Evolutionary conservation across 1,140 invertebrate species (phyloP).

Genomic region (Drosophila pseudoobscura): DNA sequence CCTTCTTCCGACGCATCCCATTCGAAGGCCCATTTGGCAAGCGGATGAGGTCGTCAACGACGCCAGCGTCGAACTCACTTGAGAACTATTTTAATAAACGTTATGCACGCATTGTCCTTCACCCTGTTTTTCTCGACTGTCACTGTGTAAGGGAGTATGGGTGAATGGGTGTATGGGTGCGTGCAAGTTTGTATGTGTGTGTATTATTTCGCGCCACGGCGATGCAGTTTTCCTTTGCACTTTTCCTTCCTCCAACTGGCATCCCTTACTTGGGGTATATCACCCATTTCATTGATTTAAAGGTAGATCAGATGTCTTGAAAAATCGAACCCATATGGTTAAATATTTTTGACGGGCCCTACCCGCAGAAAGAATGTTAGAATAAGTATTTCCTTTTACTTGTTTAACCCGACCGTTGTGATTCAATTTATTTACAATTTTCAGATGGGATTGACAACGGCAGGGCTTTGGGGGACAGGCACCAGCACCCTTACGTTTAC

Average conservation of each 20-base stretch:
- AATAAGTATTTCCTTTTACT: no score
- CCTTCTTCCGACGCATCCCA: neutral
- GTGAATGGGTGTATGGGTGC: neutral
- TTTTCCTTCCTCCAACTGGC: neutral
- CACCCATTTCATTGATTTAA: no score
- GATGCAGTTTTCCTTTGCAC: slow-evolving; percentile 29
- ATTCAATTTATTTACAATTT: no score
- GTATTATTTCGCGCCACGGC: slow-evolving; percentile 35
- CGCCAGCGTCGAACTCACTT: slow-evolving; percentile 70
- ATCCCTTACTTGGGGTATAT: neutral
- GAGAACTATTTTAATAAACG: slow-evolving; percentile 80
- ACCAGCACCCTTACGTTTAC: no score
- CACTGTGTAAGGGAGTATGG: slow-evolving; percentile 18
- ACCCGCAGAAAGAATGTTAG: no score
- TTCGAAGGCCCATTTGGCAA: slow-evolving; percentile 39
- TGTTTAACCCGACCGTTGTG: no score
- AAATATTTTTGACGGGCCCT: no score
- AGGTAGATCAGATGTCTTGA: no score
- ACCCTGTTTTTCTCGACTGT: slow-evolving; percentile 65
- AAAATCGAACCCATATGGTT: no score
- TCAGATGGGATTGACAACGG: no score
- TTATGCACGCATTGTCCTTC: slow-evolving; percentile 78
- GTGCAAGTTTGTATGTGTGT: neutral
- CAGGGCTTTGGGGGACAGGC: no score
- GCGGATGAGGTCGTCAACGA: slow-evolving; percentile 36